Conservation (phyloP, 2,113 vertebrate species). For the Dryoscopus gambensis region DNA sequence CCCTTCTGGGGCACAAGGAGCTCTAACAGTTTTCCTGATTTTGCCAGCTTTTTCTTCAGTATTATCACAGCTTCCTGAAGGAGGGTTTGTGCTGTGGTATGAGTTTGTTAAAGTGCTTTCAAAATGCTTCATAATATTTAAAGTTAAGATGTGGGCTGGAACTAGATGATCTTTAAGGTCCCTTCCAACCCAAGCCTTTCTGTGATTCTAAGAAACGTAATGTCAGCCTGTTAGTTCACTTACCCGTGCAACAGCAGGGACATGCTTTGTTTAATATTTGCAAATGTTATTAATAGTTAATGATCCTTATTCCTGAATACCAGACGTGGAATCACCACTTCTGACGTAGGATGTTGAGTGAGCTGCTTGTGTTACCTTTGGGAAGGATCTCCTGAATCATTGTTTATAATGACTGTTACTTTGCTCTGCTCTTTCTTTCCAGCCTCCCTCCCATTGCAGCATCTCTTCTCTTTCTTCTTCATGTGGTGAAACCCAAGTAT, state of each 20-base stretch:
- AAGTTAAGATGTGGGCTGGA: not conserved
- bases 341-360: not conserved
- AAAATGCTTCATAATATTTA: not conserved
- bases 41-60: not conserved
- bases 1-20: not conserved
- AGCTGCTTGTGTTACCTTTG: conserved; percentile 21
- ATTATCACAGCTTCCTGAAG: not conserved
- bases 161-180: not conserved
- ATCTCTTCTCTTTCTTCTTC: not conserved
- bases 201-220: not conserved
- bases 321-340: not conserved
- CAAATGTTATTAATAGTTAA: not conserved
- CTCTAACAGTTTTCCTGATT: not conserved
- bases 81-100: not conserved
- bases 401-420: conserved; percentile 1
- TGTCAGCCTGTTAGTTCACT: not conserved
- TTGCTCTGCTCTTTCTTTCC: not conserved
- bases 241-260: not conserved
- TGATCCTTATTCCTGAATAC: not conserved
- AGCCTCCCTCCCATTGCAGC: not conserved
- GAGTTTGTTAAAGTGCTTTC: not conserved
- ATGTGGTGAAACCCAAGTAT: conserved; percentile 10
- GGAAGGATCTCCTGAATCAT: not conserved
- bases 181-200: not conserved
- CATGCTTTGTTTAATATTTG: not conserved